Percentiles rank a stretch among this genome's conserved stretches.
Conservation (phyloP, 2,113 vertebrate genomes). For the Promerops cafer region DNA sequence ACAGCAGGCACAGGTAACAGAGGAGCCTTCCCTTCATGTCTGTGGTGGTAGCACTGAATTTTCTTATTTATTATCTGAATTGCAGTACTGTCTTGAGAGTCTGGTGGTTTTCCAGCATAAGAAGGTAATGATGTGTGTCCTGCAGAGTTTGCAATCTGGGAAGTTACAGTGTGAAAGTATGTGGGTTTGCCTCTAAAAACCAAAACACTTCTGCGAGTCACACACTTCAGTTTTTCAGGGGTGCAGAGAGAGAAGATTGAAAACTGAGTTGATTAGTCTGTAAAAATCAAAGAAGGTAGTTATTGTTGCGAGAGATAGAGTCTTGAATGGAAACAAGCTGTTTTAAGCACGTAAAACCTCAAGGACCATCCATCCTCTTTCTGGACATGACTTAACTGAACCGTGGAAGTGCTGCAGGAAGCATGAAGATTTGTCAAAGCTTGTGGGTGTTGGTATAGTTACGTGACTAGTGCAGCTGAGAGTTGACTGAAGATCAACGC, state of each 20-base stretch:
- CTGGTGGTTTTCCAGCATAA: background rate
- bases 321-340: background rate
- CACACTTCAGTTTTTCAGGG: background rate
- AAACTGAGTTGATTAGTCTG: background rate
- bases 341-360: background rate
- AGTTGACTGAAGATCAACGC: background rate
- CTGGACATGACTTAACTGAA: background rate
- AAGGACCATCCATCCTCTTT: background rate
- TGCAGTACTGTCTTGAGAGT: background rate
- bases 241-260: background rate
- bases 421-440: background rate
- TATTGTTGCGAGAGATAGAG: background rate
- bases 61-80: background rate
- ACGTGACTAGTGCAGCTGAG: background rate
- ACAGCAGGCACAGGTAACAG: fast-evolving
- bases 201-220: background rate
- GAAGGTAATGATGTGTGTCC: background rate
- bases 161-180: background rate
- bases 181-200: background rate
- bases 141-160: background rate
- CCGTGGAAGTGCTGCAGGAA: background rate
- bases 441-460: background rate
- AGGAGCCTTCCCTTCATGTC: background rate
- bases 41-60: background rate
- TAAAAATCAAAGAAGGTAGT: background rate